Evolutionary conservation across 2,888 invertebrate species (phyloP).

Genomic region (Chrysolina oricalcia): DNA sequence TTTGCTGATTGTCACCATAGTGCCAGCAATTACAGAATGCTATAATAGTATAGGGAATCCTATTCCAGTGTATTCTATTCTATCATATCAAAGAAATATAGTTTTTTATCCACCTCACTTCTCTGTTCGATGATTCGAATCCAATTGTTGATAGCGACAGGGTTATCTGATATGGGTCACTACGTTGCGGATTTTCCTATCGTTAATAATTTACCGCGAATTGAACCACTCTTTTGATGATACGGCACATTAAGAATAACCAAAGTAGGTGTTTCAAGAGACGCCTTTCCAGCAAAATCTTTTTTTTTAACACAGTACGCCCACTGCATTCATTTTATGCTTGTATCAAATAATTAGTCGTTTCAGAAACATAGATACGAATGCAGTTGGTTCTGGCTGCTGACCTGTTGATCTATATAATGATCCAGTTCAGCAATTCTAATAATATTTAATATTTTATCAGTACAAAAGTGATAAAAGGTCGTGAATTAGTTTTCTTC

Average conservation of each 20-base stretch:
- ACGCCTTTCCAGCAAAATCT: not conserved
- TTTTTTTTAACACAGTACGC: not conserved
- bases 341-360: not conserved
- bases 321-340: conserved; percentile 5
- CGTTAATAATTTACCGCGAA: not conserved
- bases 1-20: no score
- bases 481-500: no score
- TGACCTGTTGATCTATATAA: no score
- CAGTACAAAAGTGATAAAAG: no score
- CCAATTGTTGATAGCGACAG: not conserved
- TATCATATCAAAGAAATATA: no score
- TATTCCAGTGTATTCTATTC: no score
- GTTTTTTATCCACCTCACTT: no score
- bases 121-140: not conserved
- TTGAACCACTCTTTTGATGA: not conserved
- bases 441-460: no score
- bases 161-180: not conserved
- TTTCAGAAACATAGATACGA: conserved; percentile 18
- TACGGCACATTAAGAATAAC: not conserved
- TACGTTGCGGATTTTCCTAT: not conserved
- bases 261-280: not conserved
- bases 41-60: no score
- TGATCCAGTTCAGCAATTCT: no score
- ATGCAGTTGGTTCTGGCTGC: not conserved
- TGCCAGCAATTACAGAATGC: no score